Conservation (phyloP, 2,888 invertebrate species). For the Teinopalpus imperialis region DNA sequence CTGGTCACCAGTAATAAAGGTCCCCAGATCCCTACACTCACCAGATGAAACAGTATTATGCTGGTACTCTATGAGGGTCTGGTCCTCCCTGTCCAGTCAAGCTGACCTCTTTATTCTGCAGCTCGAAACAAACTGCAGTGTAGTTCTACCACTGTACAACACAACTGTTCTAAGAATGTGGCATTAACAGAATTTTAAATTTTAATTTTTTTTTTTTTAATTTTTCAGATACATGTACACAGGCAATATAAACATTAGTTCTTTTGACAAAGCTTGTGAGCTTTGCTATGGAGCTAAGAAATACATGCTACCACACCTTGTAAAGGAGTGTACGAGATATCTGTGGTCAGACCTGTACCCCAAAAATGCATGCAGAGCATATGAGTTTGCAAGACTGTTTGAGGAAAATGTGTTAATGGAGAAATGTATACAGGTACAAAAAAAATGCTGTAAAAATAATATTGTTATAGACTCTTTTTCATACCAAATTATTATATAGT, state of each 20-base stretch:
- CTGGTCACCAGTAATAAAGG: no score
- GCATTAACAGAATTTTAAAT: no score
- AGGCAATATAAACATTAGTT: constrained; percentile 89
- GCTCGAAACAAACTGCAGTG: no score
- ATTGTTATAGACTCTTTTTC: background rate
- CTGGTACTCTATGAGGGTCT: no score
- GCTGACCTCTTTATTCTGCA: no score
- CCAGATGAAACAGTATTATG: no score
- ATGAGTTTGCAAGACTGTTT: constrained; percentile 92
- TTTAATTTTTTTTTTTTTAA: background rate
- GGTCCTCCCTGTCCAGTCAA: no score
- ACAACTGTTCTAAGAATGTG: no score
- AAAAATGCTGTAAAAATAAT: no score
- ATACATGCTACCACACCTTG: constrained; percentile 92
- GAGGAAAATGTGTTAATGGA: constrained; percentile 91
- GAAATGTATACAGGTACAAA: constrained; percentile 87
- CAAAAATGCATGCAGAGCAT: constrained; percentile 91
- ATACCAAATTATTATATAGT: no score
- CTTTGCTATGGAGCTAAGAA: constrained; percentile 94
- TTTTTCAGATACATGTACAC: constrained; percentile 89
- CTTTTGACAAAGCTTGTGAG: constrained; percentile 93
- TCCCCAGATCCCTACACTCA: no score
- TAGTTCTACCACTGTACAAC: no score
- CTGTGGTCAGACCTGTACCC: constrained; percentile 91
- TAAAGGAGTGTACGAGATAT: constrained; percentile 91